A percentile compares a stretch with the other conserved stretches of the same genome.
These are phyloP conservation scores for Psophia crepitans DNA, from an alignment of 2,113 vertebrate genomes.

Conservation along the genomic window DNA sequence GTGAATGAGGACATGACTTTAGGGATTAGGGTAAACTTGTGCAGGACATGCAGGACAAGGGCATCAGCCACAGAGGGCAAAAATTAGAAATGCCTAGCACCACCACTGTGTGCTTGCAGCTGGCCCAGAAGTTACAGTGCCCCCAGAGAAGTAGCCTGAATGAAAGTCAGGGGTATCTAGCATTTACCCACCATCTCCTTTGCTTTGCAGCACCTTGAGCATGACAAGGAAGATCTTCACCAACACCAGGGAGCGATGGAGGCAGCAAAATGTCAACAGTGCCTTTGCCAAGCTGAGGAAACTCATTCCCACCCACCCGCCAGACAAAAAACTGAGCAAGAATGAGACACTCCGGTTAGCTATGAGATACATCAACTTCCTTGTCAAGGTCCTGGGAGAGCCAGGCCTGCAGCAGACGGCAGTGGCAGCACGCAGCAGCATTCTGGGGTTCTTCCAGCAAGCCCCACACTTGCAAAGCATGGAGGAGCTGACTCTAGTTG, in stretches of 20 bases:
- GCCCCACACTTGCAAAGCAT: conserved; percentile 60
- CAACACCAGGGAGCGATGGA: conserved; percentile 93
- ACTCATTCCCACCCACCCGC: conserved; percentile 95
- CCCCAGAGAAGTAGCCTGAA: background rate
- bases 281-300: conserved; percentile 94
- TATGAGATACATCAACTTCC: conserved; percentile 98
- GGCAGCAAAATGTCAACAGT: conserved; percentile 95
- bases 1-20: background rate
- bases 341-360: conserved; percentile 96
- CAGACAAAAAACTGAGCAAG: conserved; percentile 98
- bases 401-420: conserved; percentile 77
- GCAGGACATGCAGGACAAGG: background rate
- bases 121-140: background rate
- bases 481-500: conserved; percentile 74
- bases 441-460: conserved; percentile 73
- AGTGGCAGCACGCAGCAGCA: conserved; percentile 52
- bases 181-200: background rate
- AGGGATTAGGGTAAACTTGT: background rate
- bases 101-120: background rate
- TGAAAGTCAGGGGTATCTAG: background rate
- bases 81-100: background rate
- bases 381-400: conserved; percentile 89
- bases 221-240: conserved; percentile 97
- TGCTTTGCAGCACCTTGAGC: conserved; percentile 7
- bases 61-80: background rate